A percentile compares a stretch with the other conserved stretches of the same genome.
Evolutionary conservation across 2,888 invertebrate genomes (phyloP).

Genomic region (Plemyria rubiginata): DNA sequence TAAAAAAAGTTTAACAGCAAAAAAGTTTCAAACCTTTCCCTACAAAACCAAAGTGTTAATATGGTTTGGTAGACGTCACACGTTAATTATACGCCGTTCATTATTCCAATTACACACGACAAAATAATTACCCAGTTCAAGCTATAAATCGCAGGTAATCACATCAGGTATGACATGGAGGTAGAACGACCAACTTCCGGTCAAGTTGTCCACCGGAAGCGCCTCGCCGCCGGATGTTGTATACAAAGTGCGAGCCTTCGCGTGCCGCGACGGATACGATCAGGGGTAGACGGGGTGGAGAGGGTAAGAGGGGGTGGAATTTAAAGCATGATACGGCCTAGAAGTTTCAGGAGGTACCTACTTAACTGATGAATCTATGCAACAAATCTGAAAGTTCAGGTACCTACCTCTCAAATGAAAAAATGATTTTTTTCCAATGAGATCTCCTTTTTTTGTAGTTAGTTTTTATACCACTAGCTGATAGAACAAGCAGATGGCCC

Average conservation of each 20-base stretch:
- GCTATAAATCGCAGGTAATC: slow-evolving; percentile 73
- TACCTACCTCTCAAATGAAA: too few species aligned
- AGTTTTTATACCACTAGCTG: too few species aligned
- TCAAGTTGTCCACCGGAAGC: slow-evolving; percentile 64
- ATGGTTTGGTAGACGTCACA: background rate
- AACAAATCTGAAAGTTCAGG: too few species aligned
- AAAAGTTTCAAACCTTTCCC: too few species aligned
- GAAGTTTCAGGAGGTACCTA: slow-evolving; percentile 20
- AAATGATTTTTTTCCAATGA: too few species aligned
- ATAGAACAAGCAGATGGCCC: too few species aligned
- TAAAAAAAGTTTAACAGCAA: too few species aligned
- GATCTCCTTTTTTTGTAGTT: too few species aligned
- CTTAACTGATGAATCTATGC: too few species aligned
- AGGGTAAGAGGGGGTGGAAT: slow-evolving; percentile 26
- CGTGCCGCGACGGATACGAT: slow-evolving; percentile 59
- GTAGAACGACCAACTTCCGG: slow-evolving; percentile 73
- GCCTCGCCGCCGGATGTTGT: slow-evolving; percentile 70
- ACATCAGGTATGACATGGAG: slow-evolving; percentile 79
- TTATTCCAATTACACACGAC: slow-evolving; percentile 33
- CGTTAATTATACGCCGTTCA: slow-evolving; percentile 12
- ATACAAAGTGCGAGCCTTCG: slow-evolving; percentile 82
- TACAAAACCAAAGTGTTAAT: too few species aligned
- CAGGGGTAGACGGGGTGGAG: slow-evolving; percentile 25
- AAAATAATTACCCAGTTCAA: slow-evolving; percentile 65
- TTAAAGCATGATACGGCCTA: slow-evolving; percentile 36